Evolutionary conservation across 1,140 invertebrate species (phyloP), one percentile per base, ranked within the genome.

Genomic region (Dendrolimus kikuchii): DNA sequence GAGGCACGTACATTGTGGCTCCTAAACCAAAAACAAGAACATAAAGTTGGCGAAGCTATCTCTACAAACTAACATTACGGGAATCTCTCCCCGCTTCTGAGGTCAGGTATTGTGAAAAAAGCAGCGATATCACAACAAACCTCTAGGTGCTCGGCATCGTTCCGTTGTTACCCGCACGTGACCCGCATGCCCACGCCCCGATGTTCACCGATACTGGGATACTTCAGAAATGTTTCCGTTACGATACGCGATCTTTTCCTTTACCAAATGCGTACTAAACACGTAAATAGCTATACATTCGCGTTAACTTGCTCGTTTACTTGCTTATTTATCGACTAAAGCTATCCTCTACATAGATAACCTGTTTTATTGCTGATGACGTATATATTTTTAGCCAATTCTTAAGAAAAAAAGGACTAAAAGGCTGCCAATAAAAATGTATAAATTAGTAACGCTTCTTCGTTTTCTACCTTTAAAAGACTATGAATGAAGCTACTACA

Each of bases 221-320:
- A 81, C 76, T 83, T 81, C 68, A 70, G 68, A 79, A 79, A 80
- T 77, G 74, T 76, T 81, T 76, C 74, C 76, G 68, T 79, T 79
- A 73, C 74, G 66, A 78, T 64, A 73, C 66, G 68, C 70, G 74
- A 76, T 79, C 72, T 79, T 78, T 80, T 71, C 68, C 71, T 75
- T 56, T 72, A 71, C 60, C 63, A 68, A 80, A 79, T 71, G 71
- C 64, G 60, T 65, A 74, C 69, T 77, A 72, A 71, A 72, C 71
- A 73, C 71, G 69, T 80, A 79, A 81, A 81, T 74, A 80, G 67
- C 67, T 78, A 71, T 78, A 71, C 66, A 64, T 73, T 73, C 68
- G 64, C 68, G 64, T 74, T 77, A 73, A 77, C 73, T 78, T 66
- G 62, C 67, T 66, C 59, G 64, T 66, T 65, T 60, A 57, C 58